Base-by-base conservation (phyloP, 2,797 vertebrate genomes). In the Tenualosa thibaudeaui region DNA sequence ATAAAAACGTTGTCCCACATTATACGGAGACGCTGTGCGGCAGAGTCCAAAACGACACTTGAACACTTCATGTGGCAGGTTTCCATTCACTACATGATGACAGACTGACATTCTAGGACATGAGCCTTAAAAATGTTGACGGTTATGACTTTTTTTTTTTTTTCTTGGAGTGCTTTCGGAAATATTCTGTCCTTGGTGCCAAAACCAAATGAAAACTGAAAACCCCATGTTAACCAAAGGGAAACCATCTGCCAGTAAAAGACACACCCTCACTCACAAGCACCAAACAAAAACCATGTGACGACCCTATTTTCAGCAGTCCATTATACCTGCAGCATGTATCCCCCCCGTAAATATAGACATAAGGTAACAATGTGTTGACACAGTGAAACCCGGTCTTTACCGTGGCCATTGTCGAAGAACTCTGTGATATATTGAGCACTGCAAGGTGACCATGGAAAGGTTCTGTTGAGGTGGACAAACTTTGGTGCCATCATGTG, bases 391-490 rank as follows among this genome's bases (percentile, higher is more conserved):
- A 78, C 31, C 8, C 17, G 0, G 60, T 22, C 56, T 95, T 87
- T 95, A 99, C 98, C 98, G 0, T 99, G 96, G 43, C 98, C 98
- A 0, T 97, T 96, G 12, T 99, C 97, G 89, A 99, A 97, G 93
- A 99, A 98, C 86, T 99, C 98, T 0, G 98, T 99, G 92, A 99
- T 92, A 93, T 97, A 97, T 89, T 95, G 95, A 43, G 97, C 96
- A 0, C 98, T 99, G 94, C 98, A 99, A 4, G 97, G 97, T 0
- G 98, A 99, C 98, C 98, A 99, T 2, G 98, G 98, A 6, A 95
- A 90, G 0, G 91, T 97, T 92, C 94, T 96, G 93, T 99, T 98
- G 83, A 99, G 89, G 88, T 96, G 96, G 90, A 98, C 87, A 13
- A 98, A 97, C 84, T 97, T 90, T 0, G 98, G 96, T 0, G 98